These are phyloP conservation scores for Tetramorium bicarinatum DNA, from an alignment of 2,888 invertebrate genomes.

Conservation along the genomic window DNA sequence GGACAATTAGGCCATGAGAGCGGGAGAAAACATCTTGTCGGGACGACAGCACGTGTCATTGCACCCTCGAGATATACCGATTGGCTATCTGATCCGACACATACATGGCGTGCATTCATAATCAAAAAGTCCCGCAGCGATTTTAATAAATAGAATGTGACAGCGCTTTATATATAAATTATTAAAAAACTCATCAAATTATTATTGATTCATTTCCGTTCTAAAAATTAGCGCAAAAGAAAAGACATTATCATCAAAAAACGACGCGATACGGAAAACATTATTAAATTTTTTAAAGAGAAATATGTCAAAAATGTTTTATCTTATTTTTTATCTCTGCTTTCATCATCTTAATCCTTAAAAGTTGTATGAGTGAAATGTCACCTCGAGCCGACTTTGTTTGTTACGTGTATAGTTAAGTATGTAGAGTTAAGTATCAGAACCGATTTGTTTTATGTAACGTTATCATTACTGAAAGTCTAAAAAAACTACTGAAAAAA, in stretches of 20 bases:
- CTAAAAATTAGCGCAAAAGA: background rate
- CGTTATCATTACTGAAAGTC: too few relatives aligned
- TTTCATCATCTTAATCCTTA: background rate
- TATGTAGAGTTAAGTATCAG: too few relatives aligned
- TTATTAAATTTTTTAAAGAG: background rate
- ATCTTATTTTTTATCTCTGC: background rate
- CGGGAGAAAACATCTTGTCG: slow-evolving; percentile 60
- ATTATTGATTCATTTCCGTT: background rate
- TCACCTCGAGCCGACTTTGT: too few relatives aligned
- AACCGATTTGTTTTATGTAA: too few relatives aligned
- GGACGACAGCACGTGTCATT: slow-evolving; percentile 66
- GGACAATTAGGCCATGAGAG: slow-evolving; percentile 61
- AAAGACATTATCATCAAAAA: background rate
- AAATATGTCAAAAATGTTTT: background rate
- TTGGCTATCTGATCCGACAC: slow-evolving; percentile 31
- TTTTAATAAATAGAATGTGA: background rate
- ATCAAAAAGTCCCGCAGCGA: slow-evolving; percentile 61
- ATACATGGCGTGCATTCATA: slow-evolving; percentile 52
- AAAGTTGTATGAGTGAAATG: too few relatives aligned
- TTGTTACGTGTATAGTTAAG: too few relatives aligned
- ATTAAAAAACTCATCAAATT: background rate
- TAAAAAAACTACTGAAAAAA: too few relatives aligned
- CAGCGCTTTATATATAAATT: background rate
- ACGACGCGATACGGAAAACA: background rate
- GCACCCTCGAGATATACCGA: slow-evolving; percentile 60